Base-by-base conservation (phyloP, 2,797 vertebrate species). In the Distichodus sexfasciatus region DNA sequence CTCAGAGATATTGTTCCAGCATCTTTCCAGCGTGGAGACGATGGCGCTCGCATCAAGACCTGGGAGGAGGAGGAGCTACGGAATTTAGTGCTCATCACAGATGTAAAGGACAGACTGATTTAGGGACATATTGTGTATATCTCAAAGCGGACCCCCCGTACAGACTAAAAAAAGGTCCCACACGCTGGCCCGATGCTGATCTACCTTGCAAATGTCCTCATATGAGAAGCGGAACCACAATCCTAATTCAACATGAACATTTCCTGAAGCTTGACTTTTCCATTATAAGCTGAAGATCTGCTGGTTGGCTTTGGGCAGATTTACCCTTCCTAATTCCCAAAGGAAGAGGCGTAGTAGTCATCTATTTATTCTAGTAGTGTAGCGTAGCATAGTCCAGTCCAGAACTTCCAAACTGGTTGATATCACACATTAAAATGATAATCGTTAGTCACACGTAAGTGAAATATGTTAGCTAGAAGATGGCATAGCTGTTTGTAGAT, bases 211-310 rank as follows among this genome's bases (percentile, higher is more conserved):
- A n/a, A n/a, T n/a, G 54, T 48, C 40, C 12, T 51, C 21, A n/a
- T 33, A 4, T 54, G 8, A 44, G 80, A 79, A 74, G 69, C 54
- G 64, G 74, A 80, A 33, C 33, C 74, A 74, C 54, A 5, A 82
- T 80, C 84, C 67, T 76, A 78, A 62, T 61, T 66, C 81, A 75
- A 72, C n/a, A n/a, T n/a, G n/a, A 74, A 83, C 67, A 68, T 28
- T 36, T 82, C 61, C 41, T 24, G 38, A 66, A 81, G 77, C 58
- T 48, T 14, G 4, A 61, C 15, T 48, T 62, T 23, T 53, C 40
- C 59, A 38, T 48, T 47, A 31, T 29, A 15, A 55, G 51, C 58
- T 35, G 44, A 41, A 24, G 23, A 50, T 60, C 60, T 75, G 62
- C 46, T 46, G 19, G 14, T 59, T 60, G 50, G 21, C 36, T 57